Evolutionary conservation across 2,888 invertebrate species (phyloP).

Genomic region (Coremacera marginata): DNA sequence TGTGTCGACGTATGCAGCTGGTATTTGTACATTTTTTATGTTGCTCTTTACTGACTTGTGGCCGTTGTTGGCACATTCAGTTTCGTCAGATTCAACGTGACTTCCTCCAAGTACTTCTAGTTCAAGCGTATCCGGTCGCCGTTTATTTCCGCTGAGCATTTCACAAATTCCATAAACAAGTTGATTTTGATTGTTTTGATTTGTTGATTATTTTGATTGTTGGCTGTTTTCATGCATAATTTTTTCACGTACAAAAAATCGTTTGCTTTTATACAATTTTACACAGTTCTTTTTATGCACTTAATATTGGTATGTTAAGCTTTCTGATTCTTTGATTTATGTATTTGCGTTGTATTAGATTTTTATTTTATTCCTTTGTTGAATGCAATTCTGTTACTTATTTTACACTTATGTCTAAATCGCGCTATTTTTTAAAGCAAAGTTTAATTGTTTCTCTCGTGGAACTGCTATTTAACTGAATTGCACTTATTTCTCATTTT

Average conservation of each 20-base stretch:
- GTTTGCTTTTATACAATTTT: not conserved
- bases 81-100: slow-evolving; percentile 58
- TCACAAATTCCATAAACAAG: slow-evolving; percentile 53
- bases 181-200: slow-evolving; percentile 25
- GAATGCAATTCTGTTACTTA: too few species aligned
- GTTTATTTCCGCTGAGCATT: slow-evolving; percentile 59
- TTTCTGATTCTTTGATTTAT: too few species aligned
- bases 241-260: not conserved
- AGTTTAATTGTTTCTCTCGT: too few species aligned
- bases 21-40: not conserved
- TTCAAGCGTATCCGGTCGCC: slow-evolving; percentile 69
- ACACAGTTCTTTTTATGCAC: not conserved
- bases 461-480: too few species aligned
- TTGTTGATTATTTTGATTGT: slow-evolving; percentile 20
- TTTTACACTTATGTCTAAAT: too few species aligned
- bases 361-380: too few species aligned
- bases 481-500: not conserved
- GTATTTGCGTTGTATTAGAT: too few species aligned
- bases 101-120: slow-evolving; percentile 71
- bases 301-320: not conserved
- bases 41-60: not conserved
- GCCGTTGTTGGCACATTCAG: slow-evolving; percentile 29
- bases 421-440: too few species aligned
- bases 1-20: not conserved
- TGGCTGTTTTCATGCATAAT: not conserved